phyloP scores from a whole-genome alignment of 2,888 invertebrate genomes.

The Cantharis rustica region DNA sequence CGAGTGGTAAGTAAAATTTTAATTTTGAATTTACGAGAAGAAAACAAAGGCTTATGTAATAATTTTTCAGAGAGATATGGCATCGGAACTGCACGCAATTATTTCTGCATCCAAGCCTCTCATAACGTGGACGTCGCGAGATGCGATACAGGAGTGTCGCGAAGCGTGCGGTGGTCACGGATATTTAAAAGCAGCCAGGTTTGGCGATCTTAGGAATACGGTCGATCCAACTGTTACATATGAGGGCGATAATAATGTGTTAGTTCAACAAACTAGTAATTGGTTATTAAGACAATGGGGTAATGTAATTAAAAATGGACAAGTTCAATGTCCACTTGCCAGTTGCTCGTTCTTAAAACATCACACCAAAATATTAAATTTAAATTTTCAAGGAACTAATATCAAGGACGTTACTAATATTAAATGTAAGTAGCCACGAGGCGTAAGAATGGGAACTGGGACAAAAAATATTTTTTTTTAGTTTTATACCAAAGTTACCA shows the following conservation, averaged over 20 bases:
- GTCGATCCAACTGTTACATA: conserved; percentile 91
- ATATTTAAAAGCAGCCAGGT: conserved; percentile 77
- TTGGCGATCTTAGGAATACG: conserved; percentile 83
- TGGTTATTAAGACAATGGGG: conserved; percentile 78
- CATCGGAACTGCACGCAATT: conserved; percentile 73
- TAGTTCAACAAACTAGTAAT: conserved; percentile 88
- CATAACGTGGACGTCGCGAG: conserved; percentile 76
- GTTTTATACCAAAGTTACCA: conserved; percentile 75
- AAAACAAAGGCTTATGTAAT: neutral
- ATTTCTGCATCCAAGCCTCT: conserved; percentile 71
- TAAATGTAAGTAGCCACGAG: conserved; percentile 49
- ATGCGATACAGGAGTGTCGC: conserved; percentile 79
- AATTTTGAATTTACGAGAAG: neutral
- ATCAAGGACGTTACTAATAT: conserved; percentile 49
- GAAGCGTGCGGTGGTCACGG: conserved; percentile 92
- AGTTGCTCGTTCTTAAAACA: conserved; percentile 71
- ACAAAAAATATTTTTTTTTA: conserved; percentile 53
- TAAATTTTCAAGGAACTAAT: conserved; percentile 48
- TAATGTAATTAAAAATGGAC: conserved; percentile 54
- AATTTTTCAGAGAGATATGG: conserved; percentile 63
- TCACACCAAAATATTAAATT: conserved; percentile 57
- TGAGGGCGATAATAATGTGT: conserved; percentile 93
- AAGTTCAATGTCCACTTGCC: conserved; percentile 69
- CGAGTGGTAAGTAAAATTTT: conserved; percentile 45
- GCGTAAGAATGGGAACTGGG: neutral